Conservation (phyloP, 2,888 invertebrate genomes). For the Andrena dorsata region DNA sequence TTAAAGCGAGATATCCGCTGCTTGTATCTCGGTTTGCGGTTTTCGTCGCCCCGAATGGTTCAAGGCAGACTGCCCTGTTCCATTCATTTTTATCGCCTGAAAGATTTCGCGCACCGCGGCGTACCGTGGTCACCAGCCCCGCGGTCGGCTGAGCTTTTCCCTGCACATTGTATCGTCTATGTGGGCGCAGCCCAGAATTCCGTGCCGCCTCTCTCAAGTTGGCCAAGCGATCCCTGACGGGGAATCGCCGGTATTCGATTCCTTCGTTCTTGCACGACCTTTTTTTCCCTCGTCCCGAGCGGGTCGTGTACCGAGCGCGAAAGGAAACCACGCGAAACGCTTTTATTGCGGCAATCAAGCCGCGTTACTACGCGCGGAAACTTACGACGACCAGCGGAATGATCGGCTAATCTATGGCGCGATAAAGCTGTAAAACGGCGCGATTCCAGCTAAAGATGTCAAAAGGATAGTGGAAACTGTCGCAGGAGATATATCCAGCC, state of each 20-base stretch:
- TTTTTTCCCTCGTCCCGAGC: slow-evolving; percentile 33
- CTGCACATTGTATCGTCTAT: slow-evolving; percentile 54
- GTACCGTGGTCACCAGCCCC: slow-evolving; percentile 21
- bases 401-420: slow-evolving; percentile 25
- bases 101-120: slow-evolving; percentile 47
- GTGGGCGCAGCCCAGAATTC: slow-evolving; percentile 59
- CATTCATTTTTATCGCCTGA: slow-evolving; percentile 52
- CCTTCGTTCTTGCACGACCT: slow-evolving; percentile 40
- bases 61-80: slow-evolving; percentile 44
- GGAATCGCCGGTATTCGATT: slow-evolving; percentile 59
- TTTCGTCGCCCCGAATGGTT: slow-evolving; percentile 6
- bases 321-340: slow-evolving; percentile 68
- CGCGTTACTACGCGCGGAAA: slow-evolving; percentile 63
- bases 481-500: background rate
- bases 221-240: slow-evolving; percentile 58
- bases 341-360: slow-evolving; percentile 70
- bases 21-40: slow-evolving; percentile 52
- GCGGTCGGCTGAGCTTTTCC: slow-evolving; percentile 52
- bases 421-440: slow-evolving; percentile 37
- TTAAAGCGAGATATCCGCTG: slow-evolving; percentile 6
- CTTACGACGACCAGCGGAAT: slow-evolving; percentile 43
- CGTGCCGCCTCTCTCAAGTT: slow-evolving; percentile 31
- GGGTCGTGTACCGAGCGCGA: slow-evolving; percentile 34
- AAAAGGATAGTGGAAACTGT: background rate
- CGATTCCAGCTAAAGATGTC: background rate